Percentiles rank a stretch among this genome's conserved stretches.
These are phyloP conservation scores for Hylaeus volcanicus DNA, from an alignment of 1,140 invertebrate genomes.

Conservation along the genomic window DNA sequence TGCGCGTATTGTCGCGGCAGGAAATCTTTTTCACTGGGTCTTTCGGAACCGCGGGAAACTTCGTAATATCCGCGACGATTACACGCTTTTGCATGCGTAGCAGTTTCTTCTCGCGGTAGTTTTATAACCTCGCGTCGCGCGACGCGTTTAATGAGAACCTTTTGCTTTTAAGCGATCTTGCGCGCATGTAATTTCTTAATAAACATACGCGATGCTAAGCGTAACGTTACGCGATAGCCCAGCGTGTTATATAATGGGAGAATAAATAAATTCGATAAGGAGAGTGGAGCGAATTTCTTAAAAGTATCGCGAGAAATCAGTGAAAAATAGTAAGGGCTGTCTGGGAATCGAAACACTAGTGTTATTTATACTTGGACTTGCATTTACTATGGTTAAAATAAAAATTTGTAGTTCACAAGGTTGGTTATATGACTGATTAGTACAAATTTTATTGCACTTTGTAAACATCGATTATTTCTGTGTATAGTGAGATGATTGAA, in stretches of 20 bases:
- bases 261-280: background rate
- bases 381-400: no score
- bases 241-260: background rate
- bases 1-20: background rate
- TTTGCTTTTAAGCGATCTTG: background rate
- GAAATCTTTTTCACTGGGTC: background rate
- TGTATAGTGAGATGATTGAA: no score
- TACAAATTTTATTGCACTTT: no score
- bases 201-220: background rate
- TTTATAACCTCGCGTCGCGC: background rate
- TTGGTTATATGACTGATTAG: no score
- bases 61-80: background rate
- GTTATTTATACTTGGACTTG: no score
- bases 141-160: background rate
- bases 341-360: no score
- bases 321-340: no score
- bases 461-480: no score
- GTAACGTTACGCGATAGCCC: background rate
- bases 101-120: background rate
- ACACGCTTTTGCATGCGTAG: background rate
- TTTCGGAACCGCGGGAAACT: no score
- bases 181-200: background rate
- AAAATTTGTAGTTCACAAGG: no score
- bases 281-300: no score
- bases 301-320: no score